Percentiles rank a stretch among this genome's conserved stretches.
Evolutionary conservation across 1,140 invertebrate genomes (phyloP).

Genomic region (Psilanteris sp.): DNA sequence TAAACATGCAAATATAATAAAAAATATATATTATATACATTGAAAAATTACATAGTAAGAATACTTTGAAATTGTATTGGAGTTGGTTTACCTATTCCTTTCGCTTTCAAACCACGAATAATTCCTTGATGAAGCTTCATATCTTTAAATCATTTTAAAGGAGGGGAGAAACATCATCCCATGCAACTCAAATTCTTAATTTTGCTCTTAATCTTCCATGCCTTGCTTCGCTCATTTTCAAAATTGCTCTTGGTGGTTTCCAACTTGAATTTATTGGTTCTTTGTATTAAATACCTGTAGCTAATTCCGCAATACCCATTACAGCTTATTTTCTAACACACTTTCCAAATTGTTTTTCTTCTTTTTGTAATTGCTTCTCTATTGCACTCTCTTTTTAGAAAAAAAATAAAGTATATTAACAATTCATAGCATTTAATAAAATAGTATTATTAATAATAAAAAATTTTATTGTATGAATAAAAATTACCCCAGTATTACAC

Average conservation of each 20-base stretch:
- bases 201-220: conserved; percentile 91
- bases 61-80: conserved; percentile 99
- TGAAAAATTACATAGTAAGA: conserved; percentile 93
- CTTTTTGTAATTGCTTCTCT: conserved; percentile 96
- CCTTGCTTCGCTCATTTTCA: conserved; percentile 84
- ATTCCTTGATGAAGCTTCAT: conserved; percentile 97
- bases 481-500: too few relatives aligned
- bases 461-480: too few relatives aligned
- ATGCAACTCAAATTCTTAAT: conserved; percentile 95
- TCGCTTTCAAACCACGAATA: conserved; percentile 88
- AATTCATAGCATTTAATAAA: too few relatives aligned
- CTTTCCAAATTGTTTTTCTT: conserved; percentile 98
- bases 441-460: too few relatives aligned
- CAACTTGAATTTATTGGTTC: conserved; percentile 98
- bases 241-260: conserved; percentile 90
- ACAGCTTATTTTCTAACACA: conserved; percentile 97
- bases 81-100: conserved; percentile 93
- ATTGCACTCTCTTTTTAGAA: conserved; percentile 96
- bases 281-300: conserved; percentile 98
- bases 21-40: too few relatives aligned
- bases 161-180: conserved; percentile 95
- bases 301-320: conserved; percentile 97
- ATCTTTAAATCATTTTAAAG: conserved; percentile 92
- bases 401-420: too few relatives aligned
- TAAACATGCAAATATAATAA: too few relatives aligned